Evolutionary conservation across 2,113 vertebrate species (phyloP), one percentile per base, ranked within the genome.

Genomic region (Balaenoptera acutorostrata): DNA sequence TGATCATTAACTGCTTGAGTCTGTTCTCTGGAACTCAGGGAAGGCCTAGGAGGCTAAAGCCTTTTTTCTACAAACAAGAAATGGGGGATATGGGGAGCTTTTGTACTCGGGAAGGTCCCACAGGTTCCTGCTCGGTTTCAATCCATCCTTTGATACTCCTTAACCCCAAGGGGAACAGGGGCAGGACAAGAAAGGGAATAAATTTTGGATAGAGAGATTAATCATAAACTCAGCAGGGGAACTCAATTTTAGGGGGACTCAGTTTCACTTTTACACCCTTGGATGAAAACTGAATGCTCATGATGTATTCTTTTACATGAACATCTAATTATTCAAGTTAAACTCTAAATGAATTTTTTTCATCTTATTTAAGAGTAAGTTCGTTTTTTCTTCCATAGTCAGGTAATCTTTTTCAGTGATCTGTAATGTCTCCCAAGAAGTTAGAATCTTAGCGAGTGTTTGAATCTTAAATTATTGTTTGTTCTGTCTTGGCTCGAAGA

Each of bases 401-500:
- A 93, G 33, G 75, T 90, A 63, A 69, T 78, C 10, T 27, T 96
- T 94, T 91, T 92, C 33, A 63, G 31, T 86, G 31, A 91, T 93
- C 17, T 46, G 15, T 96, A 97, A 86, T 93, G 75, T 66, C 96
- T 97, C 11, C 41, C 23, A 80, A 88, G 52, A 90, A 92, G 11
- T 84, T 95, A 84, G 23, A 88, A 63, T 88, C 71, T 87, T 95
- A 92, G 29, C n/a, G 95, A 96, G 44, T 33, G 29, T 49, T 88
- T 69, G 9, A 92, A 82, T 95, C 55, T 90, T 11, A 96, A 96
- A 78, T 91, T 85, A 78, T 91, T 92, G 68, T 94, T 96, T 91
- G 17, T 93, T 96, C 83, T 96, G 59, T 92, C 18, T 96, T 97
- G 52, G 59, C 77, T 94, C 71, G 90, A 90, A 93, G 61, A 92